phyloP scores from a whole-genome alignment of 1,140 invertebrate species.

The Drosophila varians region DNA sequence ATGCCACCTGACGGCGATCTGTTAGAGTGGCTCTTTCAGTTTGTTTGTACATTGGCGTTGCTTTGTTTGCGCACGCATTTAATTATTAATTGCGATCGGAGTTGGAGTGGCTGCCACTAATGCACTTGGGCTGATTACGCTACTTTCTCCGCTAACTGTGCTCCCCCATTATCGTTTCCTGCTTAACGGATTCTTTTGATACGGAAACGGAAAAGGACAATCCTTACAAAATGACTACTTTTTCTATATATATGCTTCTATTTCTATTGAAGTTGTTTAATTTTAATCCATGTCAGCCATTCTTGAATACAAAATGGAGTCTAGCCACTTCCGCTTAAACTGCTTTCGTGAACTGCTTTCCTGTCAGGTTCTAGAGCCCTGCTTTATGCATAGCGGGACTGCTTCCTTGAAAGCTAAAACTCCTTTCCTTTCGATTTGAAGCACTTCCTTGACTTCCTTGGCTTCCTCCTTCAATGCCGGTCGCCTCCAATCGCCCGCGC shows the following conservation, averaged over 20 bases:
- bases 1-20: constrained; percentile 18
- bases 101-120: constrained; percentile 41
- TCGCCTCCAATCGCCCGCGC: constrained; percentile 5
- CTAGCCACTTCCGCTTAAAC: neutral
- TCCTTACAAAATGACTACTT: too few relatives aligned
- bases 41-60: constrained; percentile 74
- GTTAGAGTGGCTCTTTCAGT: constrained; percentile 41
- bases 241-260: neutral
- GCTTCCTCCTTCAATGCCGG: constrained; percentile 24
- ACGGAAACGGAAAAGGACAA: neutral
- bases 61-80: constrained; percentile 62
- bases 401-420: constrained; percentile 9
- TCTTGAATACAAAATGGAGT: neutral
- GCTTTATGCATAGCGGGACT: neutral
- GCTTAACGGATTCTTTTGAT: neutral
- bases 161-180: constrained; percentile 25
- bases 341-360: neutral
- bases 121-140: constrained; percentile 12
- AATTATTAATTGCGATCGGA: constrained; percentile 56
- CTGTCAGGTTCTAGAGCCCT: neutral
- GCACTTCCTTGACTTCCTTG: constrained; percentile 39
- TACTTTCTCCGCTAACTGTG: constrained; percentile 36
- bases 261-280: too few relatives aligned
- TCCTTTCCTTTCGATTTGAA: constrained; percentile 5
- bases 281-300: neutral